These are phyloP conservation scores for Melanotaenia nigrans DNA, from an alignment of 2,797 vertebrate species.

Conservation along the genomic window DNA sequence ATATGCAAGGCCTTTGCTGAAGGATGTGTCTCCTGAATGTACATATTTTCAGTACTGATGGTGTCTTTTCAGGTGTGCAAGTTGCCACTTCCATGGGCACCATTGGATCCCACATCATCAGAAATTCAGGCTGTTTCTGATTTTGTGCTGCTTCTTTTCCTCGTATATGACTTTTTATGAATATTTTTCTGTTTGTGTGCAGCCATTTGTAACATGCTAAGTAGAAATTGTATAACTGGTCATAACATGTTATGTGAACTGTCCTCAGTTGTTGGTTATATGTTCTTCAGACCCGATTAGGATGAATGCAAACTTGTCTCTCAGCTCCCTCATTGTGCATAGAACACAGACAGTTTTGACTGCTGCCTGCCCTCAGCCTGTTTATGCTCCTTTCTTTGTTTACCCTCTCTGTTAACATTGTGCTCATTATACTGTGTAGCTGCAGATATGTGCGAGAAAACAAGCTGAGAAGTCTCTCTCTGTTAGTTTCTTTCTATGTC, in stretches of 20 bases:
- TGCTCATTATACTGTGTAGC: conserved; percentile 63
- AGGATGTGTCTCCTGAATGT: background rate
- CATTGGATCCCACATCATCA: background rate
- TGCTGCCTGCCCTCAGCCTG: conserved; percentile 50
- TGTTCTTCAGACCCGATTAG: conserved; percentile 14
- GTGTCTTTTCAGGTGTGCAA: background rate
- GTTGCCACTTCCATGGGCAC: background rate
- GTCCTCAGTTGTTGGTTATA: conserved; percentile 3
- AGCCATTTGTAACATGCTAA: background rate
- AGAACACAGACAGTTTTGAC: conserved; percentile 36
- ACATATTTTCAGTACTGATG: background rate
- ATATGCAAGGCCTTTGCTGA: background rate
- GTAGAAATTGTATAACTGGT: conserved; percentile 9
- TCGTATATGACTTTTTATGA: background rate
- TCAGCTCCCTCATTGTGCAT: conserved; percentile 47
- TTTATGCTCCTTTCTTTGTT: conserved; percentile 62
- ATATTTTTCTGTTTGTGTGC: background rate
- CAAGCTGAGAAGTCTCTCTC: conserved; percentile 42
- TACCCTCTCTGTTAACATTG: conserved; percentile 68
- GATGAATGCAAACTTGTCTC: conserved; percentile 7
- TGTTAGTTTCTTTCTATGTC: conserved; percentile 19
- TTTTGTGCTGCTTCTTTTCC: background rate
- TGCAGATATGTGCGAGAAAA: conserved; percentile 55
- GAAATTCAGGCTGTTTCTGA: background rate
- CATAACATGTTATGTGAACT: conserved; percentile 15